A percentile compares a stretch with the other conserved stretches of the same genome.
These are phyloP conservation scores for Eudyptes chrysolophus DNA, from an alignment of 2,113 vertebrate species.

Conservation along the genomic window DNA sequence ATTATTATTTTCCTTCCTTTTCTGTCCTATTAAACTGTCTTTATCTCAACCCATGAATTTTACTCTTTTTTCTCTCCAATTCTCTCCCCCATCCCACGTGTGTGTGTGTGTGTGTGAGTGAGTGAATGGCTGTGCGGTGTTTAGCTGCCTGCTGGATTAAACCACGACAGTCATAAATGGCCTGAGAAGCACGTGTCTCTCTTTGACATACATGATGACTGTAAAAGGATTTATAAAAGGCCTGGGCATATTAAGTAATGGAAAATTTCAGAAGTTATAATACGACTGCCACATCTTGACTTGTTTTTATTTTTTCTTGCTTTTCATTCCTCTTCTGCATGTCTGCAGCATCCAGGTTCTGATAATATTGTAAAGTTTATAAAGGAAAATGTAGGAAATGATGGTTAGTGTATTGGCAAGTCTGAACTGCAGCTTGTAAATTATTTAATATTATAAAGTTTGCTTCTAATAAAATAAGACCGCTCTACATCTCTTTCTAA, in stretches of 20 bases:
- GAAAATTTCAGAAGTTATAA: background rate
- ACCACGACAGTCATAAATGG: background rate
- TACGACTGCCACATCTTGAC: background rate
- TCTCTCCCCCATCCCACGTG: no score
- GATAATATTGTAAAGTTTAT: background rate
- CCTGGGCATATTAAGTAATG: background rate
- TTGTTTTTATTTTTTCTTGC: background rate
- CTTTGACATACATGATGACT: background rate
- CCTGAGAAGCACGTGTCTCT: background rate
- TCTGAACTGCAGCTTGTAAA: background rate
- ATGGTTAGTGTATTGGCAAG: background rate
- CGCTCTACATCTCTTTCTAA: background rate
- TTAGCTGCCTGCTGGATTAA: no score
- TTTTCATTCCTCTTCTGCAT: background rate
- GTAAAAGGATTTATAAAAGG: background rate
- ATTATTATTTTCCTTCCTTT: no score
- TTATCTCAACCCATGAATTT: no score
- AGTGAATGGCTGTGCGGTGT: no score
- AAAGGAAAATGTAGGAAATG: background rate
- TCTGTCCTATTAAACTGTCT: no score
- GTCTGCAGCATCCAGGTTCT: background rate
- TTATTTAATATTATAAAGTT: background rate
- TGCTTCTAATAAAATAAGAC: background rate
- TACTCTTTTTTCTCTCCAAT: no score
- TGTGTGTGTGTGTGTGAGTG: no score